These are phyloP conservation scores for Leptobrachium ailaonicum DNA, from an alignment of 2,113 vertebrate species.

Conservation along the genomic window DNA sequence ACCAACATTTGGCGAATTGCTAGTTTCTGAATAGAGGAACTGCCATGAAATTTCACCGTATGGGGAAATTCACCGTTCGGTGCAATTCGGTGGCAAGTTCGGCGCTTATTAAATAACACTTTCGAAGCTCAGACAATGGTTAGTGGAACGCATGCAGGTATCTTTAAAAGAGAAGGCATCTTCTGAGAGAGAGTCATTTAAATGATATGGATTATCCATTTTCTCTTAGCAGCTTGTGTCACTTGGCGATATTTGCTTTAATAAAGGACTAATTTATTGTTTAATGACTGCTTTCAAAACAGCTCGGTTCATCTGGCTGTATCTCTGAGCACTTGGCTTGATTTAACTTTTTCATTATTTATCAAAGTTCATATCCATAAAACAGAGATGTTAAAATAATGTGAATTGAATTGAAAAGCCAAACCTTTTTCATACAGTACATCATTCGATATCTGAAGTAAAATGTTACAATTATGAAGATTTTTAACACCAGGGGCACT, in stretches of 20 bases:
- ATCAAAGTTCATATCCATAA: constrained; percentile 40
- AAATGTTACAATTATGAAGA: constrained; percentile 8
- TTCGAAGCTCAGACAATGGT: too few species aligned
- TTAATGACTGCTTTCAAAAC: constrained; percentile 37
- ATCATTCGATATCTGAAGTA: constrained; percentile 22
- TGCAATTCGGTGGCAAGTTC: too few species aligned
- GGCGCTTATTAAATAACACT: too few species aligned
- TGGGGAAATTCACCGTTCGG: too few species aligned
- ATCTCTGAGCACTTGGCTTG: constrained; percentile 27
- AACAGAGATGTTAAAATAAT: constrained; percentile 33
- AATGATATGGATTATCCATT: constrained; percentile 1
- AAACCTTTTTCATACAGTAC: constrained; percentile 27
- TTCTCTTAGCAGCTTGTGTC: constrained; percentile 14
- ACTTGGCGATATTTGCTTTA: constrained; percentile 22
- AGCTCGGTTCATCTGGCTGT: constrained; percentile 6
- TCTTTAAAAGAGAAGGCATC: not conserved
- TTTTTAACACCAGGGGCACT: too few species aligned
- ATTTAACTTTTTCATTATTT: constrained; percentile 29
- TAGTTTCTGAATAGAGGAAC: too few species aligned
- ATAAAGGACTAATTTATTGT: constrained; percentile 38
- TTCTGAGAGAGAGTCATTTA: not conserved
- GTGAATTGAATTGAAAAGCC: constrained; percentile 20
- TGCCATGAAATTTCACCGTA: too few species aligned
- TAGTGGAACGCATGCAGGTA: not conserved
- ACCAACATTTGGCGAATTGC: too few species aligned